A percentile compares a stretch with the other conserved stretches of the same genome.
These are phyloP conservation scores for Hippoglossus hippoglossus DNA, from an alignment of 2,797 vertebrate species.

Conservation along the genomic window DNA sequence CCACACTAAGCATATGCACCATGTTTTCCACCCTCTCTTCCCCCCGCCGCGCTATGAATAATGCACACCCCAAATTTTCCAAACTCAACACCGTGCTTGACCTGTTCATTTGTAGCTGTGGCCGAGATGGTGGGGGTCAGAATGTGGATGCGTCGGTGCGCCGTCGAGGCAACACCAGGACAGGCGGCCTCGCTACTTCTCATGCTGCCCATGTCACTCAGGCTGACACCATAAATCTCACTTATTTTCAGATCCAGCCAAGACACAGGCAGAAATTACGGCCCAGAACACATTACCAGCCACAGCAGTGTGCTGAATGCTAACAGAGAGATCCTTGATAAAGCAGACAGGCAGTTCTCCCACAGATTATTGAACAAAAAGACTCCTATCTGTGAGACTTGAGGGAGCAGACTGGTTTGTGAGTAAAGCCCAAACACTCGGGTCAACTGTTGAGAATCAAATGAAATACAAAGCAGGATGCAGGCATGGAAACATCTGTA, in stretches of 20 bases:
- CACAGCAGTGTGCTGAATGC: constrained; percentile 76
- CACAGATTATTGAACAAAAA: constrained; percentile 71
- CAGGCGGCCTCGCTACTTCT: constrained; percentile 71
- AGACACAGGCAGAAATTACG: constrained; percentile 80
- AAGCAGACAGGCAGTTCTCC: constrained; percentile 73
- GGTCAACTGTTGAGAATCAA: constrained; percentile 38
- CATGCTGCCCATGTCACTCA: constrained; percentile 82
- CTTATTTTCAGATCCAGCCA: constrained; percentile 84
- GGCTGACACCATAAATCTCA: constrained; percentile 87
- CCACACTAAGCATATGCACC: constrained; percentile 14
- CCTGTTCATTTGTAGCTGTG: constrained; percentile 57
- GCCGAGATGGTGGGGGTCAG: constrained; percentile 48
- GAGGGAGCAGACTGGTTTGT: constrained; percentile 32
- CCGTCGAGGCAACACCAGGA: constrained; percentile 46
- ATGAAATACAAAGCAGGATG: constrained; percentile 11
- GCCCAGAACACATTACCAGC: constrained; percentile 80
- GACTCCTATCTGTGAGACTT: constrained; percentile 62
- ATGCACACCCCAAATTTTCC: constrained; percentile 47
- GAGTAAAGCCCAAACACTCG: constrained; percentile 52
- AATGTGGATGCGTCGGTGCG: constrained; percentile 56
- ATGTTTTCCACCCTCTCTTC: constrained; percentile 32
- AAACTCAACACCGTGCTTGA: constrained; percentile 45
- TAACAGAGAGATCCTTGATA: constrained; percentile 79
- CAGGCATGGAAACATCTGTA: constrained; percentile 8
- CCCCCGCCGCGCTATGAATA: constrained; percentile 51